Base-by-base conservation (phyloP, 2,113 vertebrate species). In the Octodon degus region DNA sequence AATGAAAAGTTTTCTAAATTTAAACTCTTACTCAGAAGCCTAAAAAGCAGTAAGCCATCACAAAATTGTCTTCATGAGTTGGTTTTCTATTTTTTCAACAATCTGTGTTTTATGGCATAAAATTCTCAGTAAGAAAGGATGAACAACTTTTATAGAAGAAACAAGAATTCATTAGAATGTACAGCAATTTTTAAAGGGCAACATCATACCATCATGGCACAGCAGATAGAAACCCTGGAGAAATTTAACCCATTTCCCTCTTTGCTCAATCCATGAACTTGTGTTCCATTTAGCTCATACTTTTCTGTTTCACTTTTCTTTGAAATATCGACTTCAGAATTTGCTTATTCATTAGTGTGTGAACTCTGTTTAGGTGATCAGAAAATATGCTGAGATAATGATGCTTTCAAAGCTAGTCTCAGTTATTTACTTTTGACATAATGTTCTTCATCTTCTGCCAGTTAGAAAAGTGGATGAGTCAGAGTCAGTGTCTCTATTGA, bases 41-140 rank as follows among this genome's bases (percentile, higher is more conserved):
- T 77, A 40, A 93, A 86, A 82, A 7, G 1, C 40, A 72, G 68
- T 91, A 32, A 65, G 9, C 47, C 2, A 70, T 25, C 19, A 25
- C 63, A 88, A 89, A 74, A 93, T 70, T 84, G 34, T 81, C 67
- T 95, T 93, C 80, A 13, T 96, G 86, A 91, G 30, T 50, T 95
- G 91, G 94, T 96, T 97, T 97, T 91, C 79, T 89, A 88, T 97
- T 89, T 97, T 93, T 55, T 55, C 27, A 88, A 63, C 53, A 92
- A 87, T 85, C 77, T 89, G 11, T 93, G 79, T 50, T 91, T 84
- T 96, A 96, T 96, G 63, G 86, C 55, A 93, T 97, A 60, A 94
- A 79, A 84, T 93, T 92, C 83, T 93, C 91, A 83, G 68, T 3
- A 65, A 40, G 60, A 62, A 86, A 89, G 58, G 10, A 68, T 87